phyloP scores from a whole-genome alignment of 2,888 invertebrate genomes.

The Alloplasta piceator region DNA sequence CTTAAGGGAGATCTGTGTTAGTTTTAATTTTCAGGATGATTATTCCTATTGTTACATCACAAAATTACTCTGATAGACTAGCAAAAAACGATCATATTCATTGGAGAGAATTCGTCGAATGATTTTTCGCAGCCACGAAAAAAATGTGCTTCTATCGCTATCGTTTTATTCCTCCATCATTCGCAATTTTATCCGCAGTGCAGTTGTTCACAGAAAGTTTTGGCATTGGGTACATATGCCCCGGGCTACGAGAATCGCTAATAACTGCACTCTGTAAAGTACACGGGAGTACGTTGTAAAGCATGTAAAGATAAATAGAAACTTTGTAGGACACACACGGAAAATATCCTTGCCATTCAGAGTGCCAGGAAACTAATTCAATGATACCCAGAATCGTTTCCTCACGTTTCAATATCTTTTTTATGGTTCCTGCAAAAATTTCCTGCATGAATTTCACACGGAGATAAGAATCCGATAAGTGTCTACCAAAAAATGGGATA shows the following conservation, averaged over 20 bases:
- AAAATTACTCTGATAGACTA: no score
- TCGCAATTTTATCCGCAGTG: conserved; percentile 68
- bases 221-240: conserved; percentile 55
- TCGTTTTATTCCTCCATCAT: conserved; percentile 68
- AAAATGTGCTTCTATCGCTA: conserved; percentile 49
- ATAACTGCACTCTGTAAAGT: neutral
- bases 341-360: no score
- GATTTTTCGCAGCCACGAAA: neutral
- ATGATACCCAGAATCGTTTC: no score
- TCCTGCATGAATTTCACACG: no score
- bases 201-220: conserved; percentile 63
- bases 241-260: conserved; percentile 22
- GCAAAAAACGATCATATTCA: no score
- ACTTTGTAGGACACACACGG: neutral
- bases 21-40: no score
- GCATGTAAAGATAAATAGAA: neutral
- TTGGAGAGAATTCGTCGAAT: no score
- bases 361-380: no score
- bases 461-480: no score
- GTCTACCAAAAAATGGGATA: no score
- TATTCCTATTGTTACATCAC: no score
- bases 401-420: neutral
- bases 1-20: no score
- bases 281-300: neutral
- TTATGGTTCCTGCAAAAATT: neutral